Evolutionary conservation across 1,140 invertebrate species (phyloP).

Genomic region (Amyelois transitella): DNA sequence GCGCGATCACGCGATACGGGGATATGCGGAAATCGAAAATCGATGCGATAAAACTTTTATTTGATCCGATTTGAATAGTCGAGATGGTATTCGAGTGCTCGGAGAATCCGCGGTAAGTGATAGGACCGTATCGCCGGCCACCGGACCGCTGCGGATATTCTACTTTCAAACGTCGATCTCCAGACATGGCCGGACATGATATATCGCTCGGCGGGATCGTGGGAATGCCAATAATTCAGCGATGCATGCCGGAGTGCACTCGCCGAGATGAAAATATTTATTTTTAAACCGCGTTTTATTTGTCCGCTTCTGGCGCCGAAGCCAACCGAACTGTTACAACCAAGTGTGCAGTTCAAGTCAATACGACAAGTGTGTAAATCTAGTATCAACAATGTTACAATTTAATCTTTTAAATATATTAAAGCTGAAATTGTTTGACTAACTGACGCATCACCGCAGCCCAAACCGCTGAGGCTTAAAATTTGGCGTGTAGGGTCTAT

Average conservation of each 20-base stretch:
- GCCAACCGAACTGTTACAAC: background rate
- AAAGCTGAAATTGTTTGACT: too few species aligned
- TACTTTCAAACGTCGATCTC: background rate
- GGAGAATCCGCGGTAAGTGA: background rate
- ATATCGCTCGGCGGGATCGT: background rate
- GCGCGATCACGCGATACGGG: slow-evolving; percentile 21
- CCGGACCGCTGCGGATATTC: background rate
- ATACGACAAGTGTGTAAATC: too few species aligned
- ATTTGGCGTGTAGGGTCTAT: too few species aligned
- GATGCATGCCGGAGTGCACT: background rate
- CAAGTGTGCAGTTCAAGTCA: too few species aligned
- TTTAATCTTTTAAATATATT: too few species aligned
- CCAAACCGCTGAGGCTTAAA: too few species aligned
- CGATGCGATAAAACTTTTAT: slow-evolving; percentile 54
- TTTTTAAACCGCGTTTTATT: background rate
- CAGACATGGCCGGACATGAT: background rate
- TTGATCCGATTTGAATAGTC: slow-evolving; percentile 41
- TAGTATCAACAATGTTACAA: too few species aligned
- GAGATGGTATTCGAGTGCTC: slow-evolving; percentile 2
- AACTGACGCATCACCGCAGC: too few species aligned
- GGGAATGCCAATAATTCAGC: background rate
- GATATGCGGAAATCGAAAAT: slow-evolving; percentile 38
- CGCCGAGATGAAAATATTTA: background rate
- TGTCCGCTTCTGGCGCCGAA: background rate
- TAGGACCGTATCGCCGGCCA: background rate